Percentiles rank a stretch among this genome's conserved stretches.
These are phyloP conservation scores for Oscheius sp. DNA, from an alignment of 1,140 invertebrate genomes.

Conservation along the genomic window DNA sequence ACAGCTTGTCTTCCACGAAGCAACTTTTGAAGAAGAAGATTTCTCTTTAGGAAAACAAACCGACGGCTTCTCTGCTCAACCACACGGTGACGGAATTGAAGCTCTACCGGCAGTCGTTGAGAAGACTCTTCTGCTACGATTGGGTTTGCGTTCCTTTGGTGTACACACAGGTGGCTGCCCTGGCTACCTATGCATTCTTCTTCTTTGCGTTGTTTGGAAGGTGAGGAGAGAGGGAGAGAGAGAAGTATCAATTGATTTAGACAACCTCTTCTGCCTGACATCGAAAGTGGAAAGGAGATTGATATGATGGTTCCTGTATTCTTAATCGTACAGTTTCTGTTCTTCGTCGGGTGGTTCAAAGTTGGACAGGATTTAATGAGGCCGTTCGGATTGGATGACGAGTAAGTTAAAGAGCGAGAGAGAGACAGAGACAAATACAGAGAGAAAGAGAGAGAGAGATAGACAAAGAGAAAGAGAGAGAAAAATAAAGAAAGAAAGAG, in stretches of 20 bases:
- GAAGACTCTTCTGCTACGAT: slow-evolving; percentile 28
- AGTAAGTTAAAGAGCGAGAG: not conserved
- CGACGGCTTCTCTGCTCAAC: slow-evolving; percentile 21
- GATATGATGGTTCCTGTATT: slow-evolving; percentile 28
- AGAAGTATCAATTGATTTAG: too few species aligned
- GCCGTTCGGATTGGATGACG: slow-evolving; percentile 37
- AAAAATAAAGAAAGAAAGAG: too few species aligned
- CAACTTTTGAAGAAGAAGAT: too few species aligned
- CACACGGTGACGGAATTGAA: slow-evolving; percentile 17
- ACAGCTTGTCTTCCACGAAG: too few species aligned
- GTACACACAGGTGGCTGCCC: slow-evolving; percentile 34
- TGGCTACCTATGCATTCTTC: slow-evolving; percentile 36
- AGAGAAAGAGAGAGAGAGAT: too few species aligned
- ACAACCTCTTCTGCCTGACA: slow-evolving; percentile 29
- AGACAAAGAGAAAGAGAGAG: too few species aligned
- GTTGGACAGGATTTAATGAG: slow-evolving; percentile 35
- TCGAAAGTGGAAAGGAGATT: slow-evolving; percentile 29
- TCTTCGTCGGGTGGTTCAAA: slow-evolving; percentile 28
- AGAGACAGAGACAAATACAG: too few species aligned
- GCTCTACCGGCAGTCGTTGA: slow-evolving; percentile 22
- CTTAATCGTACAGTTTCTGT: slow-evolving; percentile 32
- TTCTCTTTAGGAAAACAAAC: slow-evolving; percentile 29
- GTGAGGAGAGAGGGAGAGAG: too few species aligned
- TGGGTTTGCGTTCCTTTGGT: slow-evolving; percentile 38
- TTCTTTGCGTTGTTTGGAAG: slow-evolving; percentile 31